A percentile compares a stretch with the other conserved stretches of the same genome.
Evolutionary conservation across 2,113 vertebrate species (phyloP).

Genomic region (Amphiprion percula): DNA sequence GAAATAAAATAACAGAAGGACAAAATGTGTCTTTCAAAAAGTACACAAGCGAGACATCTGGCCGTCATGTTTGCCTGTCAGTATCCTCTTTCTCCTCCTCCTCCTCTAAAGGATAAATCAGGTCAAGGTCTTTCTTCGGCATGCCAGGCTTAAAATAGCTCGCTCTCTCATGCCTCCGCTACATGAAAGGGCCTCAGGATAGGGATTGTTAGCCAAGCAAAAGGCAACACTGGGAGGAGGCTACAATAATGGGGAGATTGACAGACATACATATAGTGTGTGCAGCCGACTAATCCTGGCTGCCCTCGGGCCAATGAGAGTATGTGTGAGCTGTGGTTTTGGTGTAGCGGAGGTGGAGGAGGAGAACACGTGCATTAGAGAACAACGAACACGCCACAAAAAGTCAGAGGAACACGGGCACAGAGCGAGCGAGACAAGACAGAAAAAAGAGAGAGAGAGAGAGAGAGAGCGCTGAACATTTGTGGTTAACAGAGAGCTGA

Average conservation of each 20-base stretch:
- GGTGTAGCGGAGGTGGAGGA: conserved; percentile 30
- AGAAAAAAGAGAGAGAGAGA: not conserved
- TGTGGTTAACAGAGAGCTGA: conserved; percentile 69
- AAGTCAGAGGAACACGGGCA: conserved; percentile 18
- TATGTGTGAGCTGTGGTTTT: conserved; percentile 27
- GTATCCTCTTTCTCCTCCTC: conserved; percentile 53
- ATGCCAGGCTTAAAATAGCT: conserved; percentile 76
- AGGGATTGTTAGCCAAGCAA: conserved; percentile 49
- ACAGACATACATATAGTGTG: conserved; percentile 45
- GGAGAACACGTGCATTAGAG: conserved; percentile 38
- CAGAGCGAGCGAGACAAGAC: conserved; percentile 20
- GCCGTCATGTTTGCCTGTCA: conserved; percentile 52
- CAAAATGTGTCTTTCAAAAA: conserved; percentile 19
- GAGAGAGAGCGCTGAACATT: conserved; percentile 44
- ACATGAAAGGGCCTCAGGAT: conserved; percentile 63
- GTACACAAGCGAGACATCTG: conserved; percentile 48
- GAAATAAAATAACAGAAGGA: conserved; percentile 1
- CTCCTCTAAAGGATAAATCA: conserved; percentile 71
- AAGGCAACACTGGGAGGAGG: conserved; percentile 41
- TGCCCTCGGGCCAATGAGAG: conserved; percentile 33
- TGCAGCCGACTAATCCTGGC: conserved; percentile 46
- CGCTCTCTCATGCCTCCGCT: conserved; percentile 55
- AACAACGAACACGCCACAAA: conserved; percentile 16
- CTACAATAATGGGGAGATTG: conserved; percentile 49
- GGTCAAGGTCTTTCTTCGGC: conserved; percentile 76